Percentiles rank a stretch among this genome's conserved stretches.
These are phyloP conservation scores for Anisognathus igniventris DNA, from an alignment of 2,797 vertebrate species.

Conservation along the genomic window DNA sequence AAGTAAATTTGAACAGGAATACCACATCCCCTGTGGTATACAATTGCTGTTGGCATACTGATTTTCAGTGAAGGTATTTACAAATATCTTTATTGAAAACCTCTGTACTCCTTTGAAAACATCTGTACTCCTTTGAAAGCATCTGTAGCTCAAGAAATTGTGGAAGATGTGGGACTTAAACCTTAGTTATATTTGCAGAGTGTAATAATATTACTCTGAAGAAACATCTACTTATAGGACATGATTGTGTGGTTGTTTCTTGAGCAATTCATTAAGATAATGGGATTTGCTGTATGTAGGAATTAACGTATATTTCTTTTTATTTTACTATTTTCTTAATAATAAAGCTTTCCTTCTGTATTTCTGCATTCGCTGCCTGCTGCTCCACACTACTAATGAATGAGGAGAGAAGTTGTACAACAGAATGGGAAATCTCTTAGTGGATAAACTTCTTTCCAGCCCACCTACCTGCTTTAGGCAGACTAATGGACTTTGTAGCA, in stretches of 20 bases:
- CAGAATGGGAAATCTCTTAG: conserved; percentile 3
- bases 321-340: neutral
- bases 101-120: neutral
- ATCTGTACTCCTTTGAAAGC: neutral
- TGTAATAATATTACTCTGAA: neutral
- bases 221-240: neutral
- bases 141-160: neutral
- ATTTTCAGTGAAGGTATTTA: neutral
- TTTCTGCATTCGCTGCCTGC: neutral
- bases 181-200: neutral
- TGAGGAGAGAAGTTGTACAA: neutral
- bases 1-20: neutral
- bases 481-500: neutral
- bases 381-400: neutral
- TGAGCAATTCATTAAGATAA: neutral
- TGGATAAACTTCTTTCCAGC: neutral
- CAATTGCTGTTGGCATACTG: neutral
- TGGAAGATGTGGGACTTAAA: neutral
- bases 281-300: neutral
- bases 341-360: neutral
- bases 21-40: neutral
- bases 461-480: neutral
- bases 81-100: neutral
- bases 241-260: neutral
- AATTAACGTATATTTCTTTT: neutral